Base-by-base conservation (phyloP, 2,888 invertebrate species). In the Colostygia pectinataria region DNA sequence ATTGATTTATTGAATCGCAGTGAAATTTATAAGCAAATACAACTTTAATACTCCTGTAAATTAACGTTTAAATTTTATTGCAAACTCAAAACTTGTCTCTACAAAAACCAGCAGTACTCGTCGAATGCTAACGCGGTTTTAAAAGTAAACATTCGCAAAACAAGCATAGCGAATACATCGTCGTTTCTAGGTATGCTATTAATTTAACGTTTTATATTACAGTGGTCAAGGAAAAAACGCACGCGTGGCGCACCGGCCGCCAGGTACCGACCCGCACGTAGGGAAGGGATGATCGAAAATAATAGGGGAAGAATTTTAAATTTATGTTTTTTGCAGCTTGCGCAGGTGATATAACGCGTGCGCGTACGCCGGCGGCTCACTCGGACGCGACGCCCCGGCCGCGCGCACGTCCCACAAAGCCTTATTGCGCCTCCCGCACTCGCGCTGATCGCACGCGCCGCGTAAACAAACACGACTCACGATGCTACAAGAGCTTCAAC, bases 201-300 rank as follows among this genome's bases (percentile, higher is more conserved):
- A 59, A 63, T 63, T 56, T 51, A 47, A 51, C 64, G 65, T 68
- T 65, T 70, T 59, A 68, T 63, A 61, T 67, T 67, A 68, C 56
- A 81, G 77, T 81, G 88, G 86, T 86, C 85, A 85, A 72, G 65
- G 79, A 83, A 88, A 87, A 86, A 80, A 73, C 61, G 82, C 86
- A 88, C 89, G 89, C 88, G 89, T 86, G 51, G 37, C 70, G 58
- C 67, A 66, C 69, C 60, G 61, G 59, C 58, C 61, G 60, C 89
- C 88, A 89, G 90, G 90, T 89, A 90, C 89, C 72, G 75, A 80
- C 88, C 83, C 85, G 87, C 83, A 87, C 86, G 80, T 79, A 83
- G 86, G 88, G 90, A 85, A 90, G 90, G 90, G 89, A 89, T 90
- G 90, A 83, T 86, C 87, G 81, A 88, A 89, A 90, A 90, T 89